Percentiles rank a stretch among this genome's conserved stretches.
phyloP scores from a whole-genome alignment of 2,888 invertebrate genomes.

The Liopterus haemorrhoidalis region DNA sequence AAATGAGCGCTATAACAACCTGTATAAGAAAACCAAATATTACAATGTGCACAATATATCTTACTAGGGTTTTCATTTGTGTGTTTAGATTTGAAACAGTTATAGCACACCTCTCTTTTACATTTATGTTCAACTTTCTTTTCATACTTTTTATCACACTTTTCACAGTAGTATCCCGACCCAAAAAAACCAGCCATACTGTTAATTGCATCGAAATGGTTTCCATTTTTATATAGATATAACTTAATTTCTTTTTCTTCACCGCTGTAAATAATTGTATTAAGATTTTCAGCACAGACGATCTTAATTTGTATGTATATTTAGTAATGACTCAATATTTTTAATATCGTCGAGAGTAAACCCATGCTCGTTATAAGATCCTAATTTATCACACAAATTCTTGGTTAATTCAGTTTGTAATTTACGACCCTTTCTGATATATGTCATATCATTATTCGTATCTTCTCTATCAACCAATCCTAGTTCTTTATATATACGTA shows the following conservation, averaged over 20 bases:
- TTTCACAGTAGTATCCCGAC: conserved; percentile 15
- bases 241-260: too few species aligned
- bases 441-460: background rate
- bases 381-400: conserved; percentile 2
- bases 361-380: too few species aligned
- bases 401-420: background rate
- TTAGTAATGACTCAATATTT: too few species aligned
- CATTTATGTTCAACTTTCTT: conserved; percentile 18
- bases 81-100: conserved; percentile 13
- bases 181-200: conserved; percentile 14
- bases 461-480: background rate
- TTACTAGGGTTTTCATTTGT: conserved; percentile 5
- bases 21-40: conserved; percentile 10
- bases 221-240: conserved; percentile 21
- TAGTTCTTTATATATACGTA: background rate
- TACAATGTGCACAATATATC: conserved; percentile 16
- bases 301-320: too few species aligned
- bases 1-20: conserved; percentile 11
- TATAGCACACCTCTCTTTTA: conserved; percentile 15
- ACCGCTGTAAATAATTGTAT: too few species aligned
- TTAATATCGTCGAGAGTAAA: too few species aligned
- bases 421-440: background rate
- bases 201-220: conserved; percentile 20
- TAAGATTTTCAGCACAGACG: too few species aligned
- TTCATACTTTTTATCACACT: conserved; percentile 20